Evolutionary conservation across 2,113 vertebrate genomes (phyloP).

Genomic region (Saiga tatarica): DNA sequence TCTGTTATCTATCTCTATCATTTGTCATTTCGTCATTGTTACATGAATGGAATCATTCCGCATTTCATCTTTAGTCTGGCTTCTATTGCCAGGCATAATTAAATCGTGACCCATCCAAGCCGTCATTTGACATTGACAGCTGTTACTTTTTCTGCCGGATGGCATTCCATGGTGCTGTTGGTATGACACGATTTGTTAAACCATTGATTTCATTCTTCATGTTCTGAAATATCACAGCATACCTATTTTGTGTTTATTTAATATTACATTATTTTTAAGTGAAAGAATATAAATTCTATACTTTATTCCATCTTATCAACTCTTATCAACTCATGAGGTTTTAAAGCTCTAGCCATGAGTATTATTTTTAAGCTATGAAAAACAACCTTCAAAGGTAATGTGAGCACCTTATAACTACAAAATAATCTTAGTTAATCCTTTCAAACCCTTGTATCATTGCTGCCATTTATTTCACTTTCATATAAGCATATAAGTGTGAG

Average conservation of each 20-base stretch:
- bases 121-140: no score
- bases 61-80: not conserved
- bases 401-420: not conserved
- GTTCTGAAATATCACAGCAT: not conserved
- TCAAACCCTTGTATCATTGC: not conserved
- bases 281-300: not conserved
- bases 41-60: not conserved
- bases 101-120: not conserved
- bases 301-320: not conserved
- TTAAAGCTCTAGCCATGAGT: not conserved
- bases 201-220: not conserved
- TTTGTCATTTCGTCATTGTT: not conserved
- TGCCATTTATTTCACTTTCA: not conserved
- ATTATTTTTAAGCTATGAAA: not conserved
- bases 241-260: not conserved
- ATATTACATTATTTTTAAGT: not conserved
- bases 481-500: not conserved
- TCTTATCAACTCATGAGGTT: not conserved
- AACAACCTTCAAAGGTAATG: not conserved
- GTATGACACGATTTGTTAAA: not conserved
- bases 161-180: not conserved
- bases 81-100: not conserved
- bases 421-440: not conserved
- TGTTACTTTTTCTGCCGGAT: not conserved
- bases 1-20: not conserved